phyloP scores from a whole-genome alignment of 1,140 invertebrate genomes.

The Agraylea sexmaculata region DNA sequence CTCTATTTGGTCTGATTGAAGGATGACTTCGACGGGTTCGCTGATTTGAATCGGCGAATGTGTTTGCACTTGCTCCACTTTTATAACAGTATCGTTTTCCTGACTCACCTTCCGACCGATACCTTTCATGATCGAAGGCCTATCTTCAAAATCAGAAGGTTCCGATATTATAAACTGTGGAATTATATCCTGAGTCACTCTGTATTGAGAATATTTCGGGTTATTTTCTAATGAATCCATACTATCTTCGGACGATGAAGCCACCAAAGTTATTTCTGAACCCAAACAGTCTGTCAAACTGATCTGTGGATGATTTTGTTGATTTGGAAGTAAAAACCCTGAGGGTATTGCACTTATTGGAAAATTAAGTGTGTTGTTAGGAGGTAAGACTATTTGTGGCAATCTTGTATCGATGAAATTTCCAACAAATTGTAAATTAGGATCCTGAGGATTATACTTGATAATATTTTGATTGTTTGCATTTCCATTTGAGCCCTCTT shows the following conservation, averaged over 20 bases:
- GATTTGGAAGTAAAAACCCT: conserved; percentile 13
- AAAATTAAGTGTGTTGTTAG: conserved; percentile 8
- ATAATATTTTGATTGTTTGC: conserved; percentile 13
- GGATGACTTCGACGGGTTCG: conserved; percentile 1
- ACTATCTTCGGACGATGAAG: conserved; percentile 54
- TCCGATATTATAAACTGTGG: conserved; percentile 59
- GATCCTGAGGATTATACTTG: conserved; percentile 14
- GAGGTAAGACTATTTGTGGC: conserved; percentile 13
- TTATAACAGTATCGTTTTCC: conserved; percentile 35
- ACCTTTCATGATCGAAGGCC: conserved; percentile 67
- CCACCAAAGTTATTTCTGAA: conserved; percentile 66
- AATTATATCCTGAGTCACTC: conserved; percentile 22
- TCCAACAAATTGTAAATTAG: conserved; percentile 12
- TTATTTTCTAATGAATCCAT: conserved; percentile 46
- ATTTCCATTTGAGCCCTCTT: conserved; percentile 48
- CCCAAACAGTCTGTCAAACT: conserved; percentile 81
- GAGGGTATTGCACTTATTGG: conserved; percentile 1
- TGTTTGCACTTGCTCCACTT: conserved; percentile 7
- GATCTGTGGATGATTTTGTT: conserved; percentile 60
- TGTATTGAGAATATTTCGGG: conserved; percentile 27
- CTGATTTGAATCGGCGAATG: not conserved
- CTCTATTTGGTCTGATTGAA: conserved; percentile 5
- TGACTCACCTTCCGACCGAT: conserved; percentile 56
- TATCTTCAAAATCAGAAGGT: conserved; percentile 61
- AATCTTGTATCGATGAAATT: conserved; percentile 3